These are phyloP conservation scores for Brachypalpus laphriformis DNA, from an alignment of 2,888 invertebrate genomes.

Conservation along the genomic window DNA sequence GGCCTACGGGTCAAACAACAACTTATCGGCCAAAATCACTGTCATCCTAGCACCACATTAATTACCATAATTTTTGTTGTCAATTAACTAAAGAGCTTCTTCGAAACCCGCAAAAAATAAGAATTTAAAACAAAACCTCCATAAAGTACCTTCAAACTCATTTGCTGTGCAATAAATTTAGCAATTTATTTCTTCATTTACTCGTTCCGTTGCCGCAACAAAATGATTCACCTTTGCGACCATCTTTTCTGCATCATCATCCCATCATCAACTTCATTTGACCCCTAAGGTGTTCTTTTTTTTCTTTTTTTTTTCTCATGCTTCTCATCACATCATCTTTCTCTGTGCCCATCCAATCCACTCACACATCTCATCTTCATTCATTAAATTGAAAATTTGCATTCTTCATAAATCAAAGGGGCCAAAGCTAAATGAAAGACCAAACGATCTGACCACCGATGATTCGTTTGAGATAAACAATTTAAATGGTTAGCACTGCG, in stretches of 20 bases:
- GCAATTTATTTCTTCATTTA: slow-evolving; percentile 45
- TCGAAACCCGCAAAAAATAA: not conserved
- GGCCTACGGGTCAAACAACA: no score
- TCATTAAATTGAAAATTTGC: slow-evolving; percentile 17
- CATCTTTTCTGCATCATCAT: not conserved
- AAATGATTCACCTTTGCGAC: slow-evolving; percentile 20
- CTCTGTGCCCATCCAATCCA: not conserved
- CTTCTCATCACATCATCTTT: not conserved
- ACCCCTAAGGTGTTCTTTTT: not conserved
- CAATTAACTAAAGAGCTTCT: slow-evolving; percentile 13
- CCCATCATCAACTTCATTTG: not conserved
- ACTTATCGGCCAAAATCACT: not conserved
- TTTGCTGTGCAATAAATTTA: slow-evolving; percentile 5
- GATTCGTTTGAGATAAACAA: slow-evolving; percentile 17
- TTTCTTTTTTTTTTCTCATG: not conserved
- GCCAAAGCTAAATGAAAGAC: not conserved
- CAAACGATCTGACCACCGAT: slow-evolving; percentile 16
- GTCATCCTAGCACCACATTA: not conserved
- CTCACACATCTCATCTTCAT: slow-evolving; percentile 1
- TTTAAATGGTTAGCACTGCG: not conserved
- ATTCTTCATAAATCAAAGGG: slow-evolving; percentile 13
- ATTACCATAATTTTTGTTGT: not conserved
- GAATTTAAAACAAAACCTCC: slow-evolving; percentile 13
- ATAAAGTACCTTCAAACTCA: slow-evolving; percentile 12
- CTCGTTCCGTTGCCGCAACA: slow-evolving; percentile 7